These are phyloP conservation scores for Caiman crocodilus DNA, from an alignment of 2,797 vertebrate species.

Conservation along the genomic window DNA sequence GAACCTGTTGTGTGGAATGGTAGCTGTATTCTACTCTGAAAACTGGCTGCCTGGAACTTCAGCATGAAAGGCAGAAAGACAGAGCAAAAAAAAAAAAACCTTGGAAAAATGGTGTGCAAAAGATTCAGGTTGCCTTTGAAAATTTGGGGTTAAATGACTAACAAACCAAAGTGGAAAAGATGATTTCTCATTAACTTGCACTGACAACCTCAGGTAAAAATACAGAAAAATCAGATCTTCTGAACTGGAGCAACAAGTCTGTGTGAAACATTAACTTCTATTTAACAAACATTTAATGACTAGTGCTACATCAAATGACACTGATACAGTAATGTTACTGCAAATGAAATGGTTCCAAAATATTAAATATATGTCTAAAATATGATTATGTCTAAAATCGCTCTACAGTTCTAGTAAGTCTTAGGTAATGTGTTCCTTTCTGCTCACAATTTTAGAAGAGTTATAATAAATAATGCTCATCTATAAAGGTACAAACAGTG, in stretches of 20 bases:
- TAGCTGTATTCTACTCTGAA: not conserved
- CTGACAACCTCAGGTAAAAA: not conserved
- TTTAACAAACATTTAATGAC: not conserved
- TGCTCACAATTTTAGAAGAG: not conserved
- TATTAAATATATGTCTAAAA: not conserved
- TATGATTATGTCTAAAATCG: not conserved
- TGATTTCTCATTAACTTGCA: not conserved
- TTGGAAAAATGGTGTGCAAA: not conserved
- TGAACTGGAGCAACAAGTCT: not conserved
- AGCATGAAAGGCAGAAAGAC: not conserved
- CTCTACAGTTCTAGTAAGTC: not conserved
- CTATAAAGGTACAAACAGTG: not conserved
- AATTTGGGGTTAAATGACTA: not conserved
- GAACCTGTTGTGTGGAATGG: not conserved
- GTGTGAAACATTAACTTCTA: not conserved
- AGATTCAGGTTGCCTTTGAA: not conserved
- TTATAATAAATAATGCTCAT: not conserved
- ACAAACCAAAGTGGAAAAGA: not conserved
- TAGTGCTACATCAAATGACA: not conserved
- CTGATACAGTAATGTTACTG: not conserved
- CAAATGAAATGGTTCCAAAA: not conserved
- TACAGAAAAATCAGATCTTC: not conserved
- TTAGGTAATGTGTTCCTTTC: not conserved
- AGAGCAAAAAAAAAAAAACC: rapidly evolving
- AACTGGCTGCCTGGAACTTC: not conserved